A percentile compares a stretch with the other conserved stretches of the same genome.
These are phyloP conservation scores for Melanostigma gelatinosum DNA, from an alignment of 2,113 vertebrate species.

Conservation along the genomic window DNA sequence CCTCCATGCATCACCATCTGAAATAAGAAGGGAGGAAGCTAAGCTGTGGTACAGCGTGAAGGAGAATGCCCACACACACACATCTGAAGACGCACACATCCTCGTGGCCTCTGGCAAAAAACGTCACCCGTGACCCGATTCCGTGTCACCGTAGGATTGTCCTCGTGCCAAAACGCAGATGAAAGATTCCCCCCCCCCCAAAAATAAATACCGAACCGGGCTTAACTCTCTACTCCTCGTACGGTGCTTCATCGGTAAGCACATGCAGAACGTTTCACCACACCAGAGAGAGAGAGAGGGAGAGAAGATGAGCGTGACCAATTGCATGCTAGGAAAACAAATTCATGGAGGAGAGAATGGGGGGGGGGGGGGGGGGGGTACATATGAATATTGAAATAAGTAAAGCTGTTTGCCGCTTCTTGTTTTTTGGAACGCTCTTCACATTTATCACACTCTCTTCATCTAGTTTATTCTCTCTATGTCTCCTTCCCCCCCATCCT, in stretches of 20 bases:
- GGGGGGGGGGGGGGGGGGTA: constrained; percentile 33
- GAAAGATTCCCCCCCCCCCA: constrained; percentile 52
- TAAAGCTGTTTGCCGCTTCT: constrained; percentile 66
- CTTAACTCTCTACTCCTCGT: constrained; percentile 50
- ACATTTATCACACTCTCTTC: constrained; percentile 78
- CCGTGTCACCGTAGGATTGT: constrained; percentile 49
- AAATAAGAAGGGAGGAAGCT: constrained; percentile 55
- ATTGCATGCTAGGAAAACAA: constrained; percentile 75
- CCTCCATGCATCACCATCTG: constrained; percentile 62
- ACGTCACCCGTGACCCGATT: constrained; percentile 52
- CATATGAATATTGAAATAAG: constrained; percentile 79
- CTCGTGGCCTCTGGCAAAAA: constrained; percentile 47
- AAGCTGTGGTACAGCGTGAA: constrained; percentile 62
- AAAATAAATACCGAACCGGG: constrained; percentile 67
- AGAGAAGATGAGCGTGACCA: constrained; percentile 69
- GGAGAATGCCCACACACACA: constrained; percentile 37
- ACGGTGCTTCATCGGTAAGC: constrained; percentile 47
- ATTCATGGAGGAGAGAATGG: constrained; percentile 62
- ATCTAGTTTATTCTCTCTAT: constrained; percentile 66
- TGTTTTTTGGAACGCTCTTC: constrained; percentile 75
- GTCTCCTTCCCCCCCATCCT: constrained; percentile 28
- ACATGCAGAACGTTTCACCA: constrained; percentile 72
- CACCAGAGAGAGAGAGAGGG: constrained; percentile 40
- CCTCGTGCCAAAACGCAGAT: constrained; percentile 52
- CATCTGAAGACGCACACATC: constrained; percentile 34